Evolutionary conservation across 2,888 invertebrate genomes (phyloP).

Genomic region (Trachelus tabidus): DNA sequence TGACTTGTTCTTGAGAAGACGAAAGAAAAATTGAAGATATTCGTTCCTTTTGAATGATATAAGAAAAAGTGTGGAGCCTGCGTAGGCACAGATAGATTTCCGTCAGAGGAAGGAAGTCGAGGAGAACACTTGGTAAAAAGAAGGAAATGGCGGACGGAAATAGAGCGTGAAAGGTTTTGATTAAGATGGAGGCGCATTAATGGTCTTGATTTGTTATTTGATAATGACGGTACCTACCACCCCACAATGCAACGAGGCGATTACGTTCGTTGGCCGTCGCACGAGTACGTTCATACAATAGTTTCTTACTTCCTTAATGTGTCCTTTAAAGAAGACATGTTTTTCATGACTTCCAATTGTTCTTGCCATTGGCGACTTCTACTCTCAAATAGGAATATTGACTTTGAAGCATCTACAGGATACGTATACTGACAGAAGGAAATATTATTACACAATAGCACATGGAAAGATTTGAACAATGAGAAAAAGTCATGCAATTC

Average conservation of each 20-base stretch:
- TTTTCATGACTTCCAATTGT: background rate
- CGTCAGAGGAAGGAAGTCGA: background rate
- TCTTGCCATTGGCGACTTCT: background rate
- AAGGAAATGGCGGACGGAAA: background rate
- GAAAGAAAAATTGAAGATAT: background rate
- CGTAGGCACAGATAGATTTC: background rate
- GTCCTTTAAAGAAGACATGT: background rate
- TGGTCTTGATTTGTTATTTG: background rate
- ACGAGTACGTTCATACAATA: background rate
- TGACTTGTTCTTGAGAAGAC: background rate
- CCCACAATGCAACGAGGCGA: background rate
- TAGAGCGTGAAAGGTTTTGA: background rate
- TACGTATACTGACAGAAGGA: background rate
- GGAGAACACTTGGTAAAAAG: background rate
- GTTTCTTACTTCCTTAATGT: background rate
- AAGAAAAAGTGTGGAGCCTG: background rate
- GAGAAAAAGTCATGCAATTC: background rate
- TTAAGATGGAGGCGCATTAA: background rate
- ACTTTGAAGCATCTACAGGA: background rate
- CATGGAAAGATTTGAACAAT: background rate
- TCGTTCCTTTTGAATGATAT: background rate
- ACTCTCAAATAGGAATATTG: background rate
- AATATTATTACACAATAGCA: background rate
- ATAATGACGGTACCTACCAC: background rate
- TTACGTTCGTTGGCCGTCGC: background rate